Evolutionary conservation across 2,797 vertebrate species (phyloP).

Genomic region (Chloroceryle inda): DNA sequence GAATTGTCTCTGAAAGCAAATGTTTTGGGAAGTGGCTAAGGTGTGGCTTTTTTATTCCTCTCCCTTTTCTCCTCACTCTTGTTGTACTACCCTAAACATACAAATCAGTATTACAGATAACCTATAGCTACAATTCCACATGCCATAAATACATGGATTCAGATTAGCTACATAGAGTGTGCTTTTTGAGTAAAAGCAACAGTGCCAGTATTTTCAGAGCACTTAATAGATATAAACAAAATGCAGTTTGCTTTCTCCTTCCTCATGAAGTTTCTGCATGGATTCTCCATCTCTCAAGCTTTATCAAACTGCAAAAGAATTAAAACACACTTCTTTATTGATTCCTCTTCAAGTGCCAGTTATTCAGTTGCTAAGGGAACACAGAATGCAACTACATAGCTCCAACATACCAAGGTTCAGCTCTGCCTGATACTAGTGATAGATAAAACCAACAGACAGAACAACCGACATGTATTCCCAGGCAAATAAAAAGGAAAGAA

Average conservation of each 20-base stretch:
- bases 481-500: background rate
- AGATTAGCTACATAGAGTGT: background rate
- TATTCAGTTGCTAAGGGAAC: constrained; percentile 67
- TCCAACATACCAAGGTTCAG: constrained; percentile 15
- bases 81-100: background rate
- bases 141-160: background rate
- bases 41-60: background rate
- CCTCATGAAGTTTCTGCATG: background rate
- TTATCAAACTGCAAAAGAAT: constrained; percentile 40
- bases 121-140: background rate
- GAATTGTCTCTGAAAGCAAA: background rate
- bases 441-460: background rate
- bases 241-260: background rate
- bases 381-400: background rate
- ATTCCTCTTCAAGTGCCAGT: constrained; percentile 49
- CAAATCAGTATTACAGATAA: background rate
- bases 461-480: background rate
- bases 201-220: background rate
- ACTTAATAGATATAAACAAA: background rate
- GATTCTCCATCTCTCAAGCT: constrained; percentile 15
- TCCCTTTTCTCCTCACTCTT: background rate
- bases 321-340: constrained; percentile 45
- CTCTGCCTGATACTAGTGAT: background rate
- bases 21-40: background rate
- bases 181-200: background rate